Percentiles rank a stretch among this genome's conserved stretches.
Conservation (phyloP, 30 jellyfish, hydroid and myxozoan species). For the Sanderia malayensis region DNA sequence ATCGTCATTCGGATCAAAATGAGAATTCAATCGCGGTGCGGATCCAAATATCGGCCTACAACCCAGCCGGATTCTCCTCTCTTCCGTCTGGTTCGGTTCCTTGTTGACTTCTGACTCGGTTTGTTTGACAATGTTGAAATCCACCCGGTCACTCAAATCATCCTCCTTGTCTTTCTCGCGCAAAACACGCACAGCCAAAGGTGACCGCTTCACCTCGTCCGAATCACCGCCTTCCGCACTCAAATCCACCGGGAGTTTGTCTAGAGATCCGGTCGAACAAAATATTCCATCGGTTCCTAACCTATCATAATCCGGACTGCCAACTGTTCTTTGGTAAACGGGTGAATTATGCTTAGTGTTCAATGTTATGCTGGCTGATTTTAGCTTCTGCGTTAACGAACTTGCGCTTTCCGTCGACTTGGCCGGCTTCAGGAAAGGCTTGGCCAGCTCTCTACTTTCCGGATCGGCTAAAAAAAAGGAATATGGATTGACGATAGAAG, state of each 20-base stretch:
- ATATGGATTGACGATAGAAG: too few species aligned
- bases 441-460: slow-evolving; percentile 71
- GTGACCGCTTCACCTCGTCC: not conserved
- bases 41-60: too few species aligned
- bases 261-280: slow-evolving; percentile 45
- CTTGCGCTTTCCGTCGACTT: slow-evolving; percentile 41
- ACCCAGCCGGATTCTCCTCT: too few species aligned
- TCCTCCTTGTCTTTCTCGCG: too few species aligned
- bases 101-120: too few species aligned
- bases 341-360: not conserved
- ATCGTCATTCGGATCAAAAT: too few species aligned
- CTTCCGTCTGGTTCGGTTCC: too few species aligned
- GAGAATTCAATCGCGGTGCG: too few species aligned
- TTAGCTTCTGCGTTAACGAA: not conserved
- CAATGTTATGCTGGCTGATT: not conserved
- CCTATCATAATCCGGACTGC: slow-evolving; percentile 65
- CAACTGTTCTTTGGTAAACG: slow-evolving; percentile 48
- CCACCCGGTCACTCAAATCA: too few species aligned
- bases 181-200: too few species aligned
- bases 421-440: slow-evolving; percentile 66
- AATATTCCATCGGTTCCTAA: slow-evolving; percentile 62
- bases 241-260: slow-evolving; percentile 1
- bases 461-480: slow-evolving; percentile 48
- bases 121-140: too few species aligned
- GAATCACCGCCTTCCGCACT: not conserved